Conservation (phyloP, 2,888 invertebrate species). For the Dolichopus griseipennis region DNA sequence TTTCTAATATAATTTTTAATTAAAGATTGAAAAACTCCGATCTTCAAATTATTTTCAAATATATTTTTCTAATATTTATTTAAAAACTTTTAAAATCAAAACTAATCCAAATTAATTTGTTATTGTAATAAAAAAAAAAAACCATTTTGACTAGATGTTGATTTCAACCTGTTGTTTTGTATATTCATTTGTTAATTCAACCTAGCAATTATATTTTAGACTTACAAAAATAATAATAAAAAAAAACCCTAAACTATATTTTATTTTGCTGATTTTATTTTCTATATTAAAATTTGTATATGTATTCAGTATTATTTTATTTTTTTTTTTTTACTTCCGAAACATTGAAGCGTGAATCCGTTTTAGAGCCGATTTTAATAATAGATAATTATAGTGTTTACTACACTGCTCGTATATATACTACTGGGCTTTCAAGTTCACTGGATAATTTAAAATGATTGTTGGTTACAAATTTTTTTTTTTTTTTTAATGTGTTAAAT, state of each 20-base stretch:
- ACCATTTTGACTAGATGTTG: background rate
- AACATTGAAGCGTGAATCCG: slow-evolving; percentile 4
- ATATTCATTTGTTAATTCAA: background rate
- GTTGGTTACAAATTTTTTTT: background rate
- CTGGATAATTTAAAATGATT: background rate
- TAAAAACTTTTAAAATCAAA: too few relatives aligned
- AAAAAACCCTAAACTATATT: background rate
- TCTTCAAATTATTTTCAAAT: too few relatives aligned
- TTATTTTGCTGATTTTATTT: background rate
- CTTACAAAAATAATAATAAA: background rate
- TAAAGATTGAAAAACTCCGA: too few relatives aligned
- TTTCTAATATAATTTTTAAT: too few relatives aligned
- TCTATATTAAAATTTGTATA: too few relatives aligned
- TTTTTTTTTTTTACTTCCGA: background rate
- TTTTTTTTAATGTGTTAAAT: background rate
- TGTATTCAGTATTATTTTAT: too few relatives aligned
- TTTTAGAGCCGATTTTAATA: background rate
- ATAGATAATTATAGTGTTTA: slow-evolving; percentile 1
- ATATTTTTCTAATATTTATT: too few relatives aligned
- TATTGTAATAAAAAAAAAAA: background rate
- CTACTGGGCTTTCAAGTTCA: slow-evolving; percentile 6
- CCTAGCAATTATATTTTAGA: background rate
- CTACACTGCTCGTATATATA: background rate
- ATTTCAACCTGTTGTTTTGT: background rate
- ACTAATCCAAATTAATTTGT: too few relatives aligned